Evolutionary conservation across 2,113 vertebrate genomes (phyloP).

Genomic region (Aramus guarauna): DNA sequence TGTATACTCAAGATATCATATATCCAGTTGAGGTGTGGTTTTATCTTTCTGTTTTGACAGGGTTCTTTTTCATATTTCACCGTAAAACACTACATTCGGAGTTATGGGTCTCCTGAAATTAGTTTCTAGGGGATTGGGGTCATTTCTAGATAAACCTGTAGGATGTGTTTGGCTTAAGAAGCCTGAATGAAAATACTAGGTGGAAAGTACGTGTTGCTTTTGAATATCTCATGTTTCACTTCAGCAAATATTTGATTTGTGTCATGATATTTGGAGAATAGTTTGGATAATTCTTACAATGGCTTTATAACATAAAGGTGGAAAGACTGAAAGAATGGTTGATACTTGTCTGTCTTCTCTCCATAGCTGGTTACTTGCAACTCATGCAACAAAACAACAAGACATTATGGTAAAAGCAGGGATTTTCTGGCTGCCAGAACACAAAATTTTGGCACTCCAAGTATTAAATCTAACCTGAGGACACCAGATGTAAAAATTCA

Average conservation of each 20-base stretch:
- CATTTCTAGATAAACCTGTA: not conserved
- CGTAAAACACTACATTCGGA: not conserved
- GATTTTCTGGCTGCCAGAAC: slow-evolving; percentile 65
- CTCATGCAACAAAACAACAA: slow-evolving; percentile 82
- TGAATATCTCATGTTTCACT: not conserved
- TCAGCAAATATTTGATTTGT: not conserved
- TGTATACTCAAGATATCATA: not conserved
- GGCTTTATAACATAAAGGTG: not conserved
- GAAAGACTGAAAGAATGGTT: not conserved
- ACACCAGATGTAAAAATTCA: slow-evolving; percentile 58
- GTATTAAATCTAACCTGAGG: slow-evolving; percentile 46
- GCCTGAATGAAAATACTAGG: not conserved
- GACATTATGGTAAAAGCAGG: slow-evolving; percentile 79
- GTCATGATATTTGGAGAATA: not conserved
- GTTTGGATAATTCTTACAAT: not conserved
- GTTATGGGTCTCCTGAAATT: not conserved
- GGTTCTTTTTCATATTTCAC: not conserved
- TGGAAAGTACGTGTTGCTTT: not conserved
- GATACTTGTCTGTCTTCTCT: not conserved
- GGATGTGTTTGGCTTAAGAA: not conserved
- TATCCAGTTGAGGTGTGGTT: not conserved
- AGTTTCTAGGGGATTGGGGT: not conserved
- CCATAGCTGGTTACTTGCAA: slow-evolving; percentile 88
- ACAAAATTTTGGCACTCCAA: slow-evolving; percentile 60
- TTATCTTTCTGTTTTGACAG: not conserved